Evolutionary conservation across 1,140 invertebrate species (phyloP).

Genomic region (Agrilus planipennis): DNA sequence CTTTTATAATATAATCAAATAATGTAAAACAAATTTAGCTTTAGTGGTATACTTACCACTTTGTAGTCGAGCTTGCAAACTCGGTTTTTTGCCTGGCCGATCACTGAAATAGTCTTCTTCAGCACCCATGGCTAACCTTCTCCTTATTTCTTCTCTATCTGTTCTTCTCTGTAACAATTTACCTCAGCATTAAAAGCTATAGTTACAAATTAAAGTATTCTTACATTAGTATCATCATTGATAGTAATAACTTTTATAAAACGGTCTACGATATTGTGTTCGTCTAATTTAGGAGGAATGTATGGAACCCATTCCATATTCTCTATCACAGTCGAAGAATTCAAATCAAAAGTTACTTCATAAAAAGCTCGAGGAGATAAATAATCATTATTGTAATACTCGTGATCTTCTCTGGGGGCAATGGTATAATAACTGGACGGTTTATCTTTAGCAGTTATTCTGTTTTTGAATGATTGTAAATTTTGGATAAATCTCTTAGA

Average conservation of each 20-base stretch:
- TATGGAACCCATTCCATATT: constrained; percentile 35
- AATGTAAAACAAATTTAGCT: not conserved
- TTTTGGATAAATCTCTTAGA: constrained; percentile 27
- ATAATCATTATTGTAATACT: constrained; percentile 29
- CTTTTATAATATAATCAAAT: not conserved
- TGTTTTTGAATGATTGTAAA: constrained; percentile 28
- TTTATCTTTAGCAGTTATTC: constrained; percentile 28
- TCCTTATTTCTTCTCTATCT: constrained; percentile 84
- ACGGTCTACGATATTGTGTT: constrained; percentile 50
- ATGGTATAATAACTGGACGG: constrained; percentile 27
- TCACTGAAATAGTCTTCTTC: constrained; percentile 65
- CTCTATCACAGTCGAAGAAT: constrained; percentile 35
- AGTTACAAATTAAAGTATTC: constrained; percentile 15
- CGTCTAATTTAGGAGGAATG: constrained; percentile 32
- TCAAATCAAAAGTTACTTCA: constrained; percentile 27
- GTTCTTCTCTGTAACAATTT: constrained; percentile 60
- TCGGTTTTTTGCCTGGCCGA: constrained; percentile 65
- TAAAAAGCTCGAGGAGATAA: constrained; percentile 30
- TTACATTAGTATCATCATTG: constrained; percentile 37
- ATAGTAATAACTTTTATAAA: constrained; percentile 51
- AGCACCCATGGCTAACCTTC: constrained; percentile 74
- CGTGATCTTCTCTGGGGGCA: constrained; percentile 21
- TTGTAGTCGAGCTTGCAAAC: constrained; percentile 74
- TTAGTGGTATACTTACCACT: constrained; percentile 45
- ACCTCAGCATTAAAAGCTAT: constrained; percentile 3